Base-by-base conservation (phyloP, 2,888 invertebrate genomes). In the Dioctria linearis region DNA sequence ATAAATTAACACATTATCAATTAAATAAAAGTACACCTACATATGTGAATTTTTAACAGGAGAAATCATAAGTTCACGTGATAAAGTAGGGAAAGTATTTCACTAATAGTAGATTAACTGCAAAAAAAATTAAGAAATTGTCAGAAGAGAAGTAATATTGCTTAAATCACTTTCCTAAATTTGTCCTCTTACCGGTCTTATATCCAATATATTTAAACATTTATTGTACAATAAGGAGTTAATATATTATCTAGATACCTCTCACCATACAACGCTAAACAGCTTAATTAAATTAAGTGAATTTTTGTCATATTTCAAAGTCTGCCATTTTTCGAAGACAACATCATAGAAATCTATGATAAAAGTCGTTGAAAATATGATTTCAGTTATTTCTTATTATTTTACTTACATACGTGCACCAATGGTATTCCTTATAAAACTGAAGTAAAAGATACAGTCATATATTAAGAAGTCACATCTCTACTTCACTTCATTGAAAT, bases 231-330 rank as follows among this genome's bases (percentile, higher is more conserved):
- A n/a, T 11, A 54, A 54, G 2, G 4, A 54, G 3, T 54, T 11
- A 54, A 54, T 11, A 54, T 25, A 25, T 54, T 54, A 25, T 51
- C 6, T 39, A 49, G 39, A 65, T 65, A 42, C 69, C 51, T 69
- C 37, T 69, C 69, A 37, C 51, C 11, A 37, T 13, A 8, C 51
- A 69, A 4, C 39, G 51, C 49, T 51, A 51, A 69, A 69, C 69
- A 25, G 69, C 51, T 51, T 69, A 69, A 69, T 69, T 69, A 69
- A 69, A 49, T 51, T 69, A 49, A 9, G 4, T n/a, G 37, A 69
- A 49, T 46, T 69, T 69, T 69, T 69, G 69, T 51, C 69, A 69
- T 49, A 11, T 43, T 25, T 39, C 13, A 49, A 51, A 49, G 51
- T 51, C 39, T 49, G 25, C 69, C 46, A n/a, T 67, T 67, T 37